These are phyloP conservation scores for Halcyon malimbica DNA, from an alignment of 2,113 vertebrate genomes.

Conservation along the genomic window DNA sequence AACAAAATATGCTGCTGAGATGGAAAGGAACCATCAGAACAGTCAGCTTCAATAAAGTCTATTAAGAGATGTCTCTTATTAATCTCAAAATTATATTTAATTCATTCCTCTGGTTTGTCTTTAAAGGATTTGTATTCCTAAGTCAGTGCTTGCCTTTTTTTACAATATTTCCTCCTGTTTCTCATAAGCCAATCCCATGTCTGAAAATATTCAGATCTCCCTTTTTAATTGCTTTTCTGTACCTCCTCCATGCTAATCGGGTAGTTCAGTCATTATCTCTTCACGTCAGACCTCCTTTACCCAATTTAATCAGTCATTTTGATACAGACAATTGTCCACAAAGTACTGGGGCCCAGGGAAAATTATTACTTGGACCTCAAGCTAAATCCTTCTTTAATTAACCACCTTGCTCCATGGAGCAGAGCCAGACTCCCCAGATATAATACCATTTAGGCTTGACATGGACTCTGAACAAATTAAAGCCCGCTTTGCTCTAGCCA, in stretches of 20 bases:
- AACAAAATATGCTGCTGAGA: conserved; percentile 21
- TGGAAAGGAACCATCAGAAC: conserved; percentile 4
- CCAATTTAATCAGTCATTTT: conserved; percentile 40
- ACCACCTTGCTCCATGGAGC: background rate
- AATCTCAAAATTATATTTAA: conserved; percentile 48
- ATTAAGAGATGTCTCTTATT: conserved; percentile 29
- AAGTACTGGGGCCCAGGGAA: conserved; percentile 5
- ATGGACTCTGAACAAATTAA: background rate
- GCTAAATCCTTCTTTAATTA: conserved; percentile 65
- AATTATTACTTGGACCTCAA: conserved; percentile 30
- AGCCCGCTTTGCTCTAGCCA: background rate
- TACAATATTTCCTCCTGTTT: conserved; percentile 20
- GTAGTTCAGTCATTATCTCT: conserved; percentile 56
- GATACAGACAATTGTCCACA: conserved; percentile 19
- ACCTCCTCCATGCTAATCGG: background rate
- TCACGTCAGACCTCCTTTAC: conserved; percentile 36
- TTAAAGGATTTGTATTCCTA: conserved; percentile 35
- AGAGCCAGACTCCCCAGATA: conserved; percentile 4
- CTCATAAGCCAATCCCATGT: conserved; percentile 1
- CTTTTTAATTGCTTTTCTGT: conserved; percentile 65
- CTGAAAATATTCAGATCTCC: conserved; percentile 21
- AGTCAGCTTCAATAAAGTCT: conserved; percentile 6
- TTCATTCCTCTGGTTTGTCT: conserved; percentile 13
- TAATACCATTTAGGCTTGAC: background rate
- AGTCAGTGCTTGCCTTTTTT: background rate